Conservation (phyloP, 2,888 invertebrate genomes). For the Mechanitis mazaeus region DNA sequence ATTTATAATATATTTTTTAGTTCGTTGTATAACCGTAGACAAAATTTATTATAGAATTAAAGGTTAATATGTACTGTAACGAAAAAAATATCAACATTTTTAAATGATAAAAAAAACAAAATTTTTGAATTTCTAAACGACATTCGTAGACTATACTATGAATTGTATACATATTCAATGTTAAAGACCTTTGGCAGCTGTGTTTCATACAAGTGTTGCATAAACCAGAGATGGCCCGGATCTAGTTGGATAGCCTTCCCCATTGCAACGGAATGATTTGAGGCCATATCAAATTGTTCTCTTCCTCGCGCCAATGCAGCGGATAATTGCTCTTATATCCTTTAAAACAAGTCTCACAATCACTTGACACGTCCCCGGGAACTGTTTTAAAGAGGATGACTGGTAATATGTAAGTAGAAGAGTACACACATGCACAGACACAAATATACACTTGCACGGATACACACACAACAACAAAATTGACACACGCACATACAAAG, state of each 20-base stretch:
- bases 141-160: too few relatives aligned
- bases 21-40: too few relatives aligned
- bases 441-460: too few relatives aligned
- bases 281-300: constrained; percentile 71
- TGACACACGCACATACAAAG: too few relatives aligned
- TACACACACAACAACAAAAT: too few relatives aligned
- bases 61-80: too few relatives aligned
- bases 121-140: too few relatives aligned
- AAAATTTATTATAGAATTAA: too few relatives aligned
- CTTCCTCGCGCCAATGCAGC: constrained; percentile 57
- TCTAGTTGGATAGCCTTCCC: constrained; percentile 68
- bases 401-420: constrained; percentile 20
- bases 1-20: too few relatives aligned
- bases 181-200: neutral
- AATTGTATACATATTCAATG: neutral
- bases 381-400: constrained; percentile 37
- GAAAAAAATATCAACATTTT: too few relatives aligned
- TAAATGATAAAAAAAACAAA: too few relatives aligned
- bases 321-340: constrained; percentile 58
- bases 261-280: constrained; percentile 63
- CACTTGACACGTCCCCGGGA: constrained; percentile 41
- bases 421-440: too few relatives aligned
- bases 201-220: constrained; percentile 34
- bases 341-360: constrained; percentile 51
- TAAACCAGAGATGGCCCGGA: constrained; percentile 50